Percentiles rank a stretch among this genome's conserved stretches.
Evolutionary conservation across 30 jellyfish, hydroid and myxozoan species (phyloP).

Genomic region (Aurelia sp.): DNA sequence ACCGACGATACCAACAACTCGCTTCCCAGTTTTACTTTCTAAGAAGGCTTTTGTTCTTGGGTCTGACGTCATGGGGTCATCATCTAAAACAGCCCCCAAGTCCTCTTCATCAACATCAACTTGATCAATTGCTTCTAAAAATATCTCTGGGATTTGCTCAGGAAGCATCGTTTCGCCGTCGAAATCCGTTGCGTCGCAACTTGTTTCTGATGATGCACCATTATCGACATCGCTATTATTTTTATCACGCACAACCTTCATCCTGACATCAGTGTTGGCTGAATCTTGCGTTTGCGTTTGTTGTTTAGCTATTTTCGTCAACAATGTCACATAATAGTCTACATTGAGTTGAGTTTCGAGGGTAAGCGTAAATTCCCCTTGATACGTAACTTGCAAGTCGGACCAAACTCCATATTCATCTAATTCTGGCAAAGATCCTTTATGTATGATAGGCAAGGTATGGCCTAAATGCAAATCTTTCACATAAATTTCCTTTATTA

Average conservation of each 20-base stretch:
- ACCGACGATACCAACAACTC: slow-evolving; percentile 90
- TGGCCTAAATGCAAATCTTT: slow-evolving; percentile 95
- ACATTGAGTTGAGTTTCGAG: slow-evolving; percentile 96
- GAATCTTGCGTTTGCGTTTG: slow-evolving; percentile 64
- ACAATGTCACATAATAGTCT: slow-evolving; percentile 83
- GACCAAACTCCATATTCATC: slow-evolving; percentile 99
- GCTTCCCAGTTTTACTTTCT: slow-evolving; percentile 94
- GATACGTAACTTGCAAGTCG: slow-evolving; percentile 93
- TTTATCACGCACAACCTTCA: slow-evolving; percentile 61
- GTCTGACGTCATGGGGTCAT: slow-evolving; percentile 88
- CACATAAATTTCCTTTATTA: slow-evolving; percentile 82
- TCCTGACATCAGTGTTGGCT: slow-evolving; percentile 51
- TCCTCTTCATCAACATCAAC: slow-evolving; percentile 82
- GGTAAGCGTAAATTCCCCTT: slow-evolving; percentile 97
- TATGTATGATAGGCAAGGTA: slow-evolving; percentile 94
- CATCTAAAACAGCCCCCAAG: slow-evolving; percentile 57
- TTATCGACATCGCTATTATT: slow-evolving; percentile 21
- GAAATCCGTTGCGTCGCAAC: slow-evolving; percentile 49
- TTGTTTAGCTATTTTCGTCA: slow-evolving; percentile 83
- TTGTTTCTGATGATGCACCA: slow-evolving; percentile 12
- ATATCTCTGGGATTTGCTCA: slow-evolving; percentile 88
- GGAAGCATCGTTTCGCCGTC: slow-evolving; percentile 70
- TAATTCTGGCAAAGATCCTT: slow-evolving; percentile 94
- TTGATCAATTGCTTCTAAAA: slow-evolving; percentile 83
- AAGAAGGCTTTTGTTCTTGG: slow-evolving; percentile 96